Evolutionary conservation across 53 echinoderm and acorn worm genomes (phyloP), one percentile per base, ranked within the genome.

Genomic region (Pentamera pediparva): DNA sequence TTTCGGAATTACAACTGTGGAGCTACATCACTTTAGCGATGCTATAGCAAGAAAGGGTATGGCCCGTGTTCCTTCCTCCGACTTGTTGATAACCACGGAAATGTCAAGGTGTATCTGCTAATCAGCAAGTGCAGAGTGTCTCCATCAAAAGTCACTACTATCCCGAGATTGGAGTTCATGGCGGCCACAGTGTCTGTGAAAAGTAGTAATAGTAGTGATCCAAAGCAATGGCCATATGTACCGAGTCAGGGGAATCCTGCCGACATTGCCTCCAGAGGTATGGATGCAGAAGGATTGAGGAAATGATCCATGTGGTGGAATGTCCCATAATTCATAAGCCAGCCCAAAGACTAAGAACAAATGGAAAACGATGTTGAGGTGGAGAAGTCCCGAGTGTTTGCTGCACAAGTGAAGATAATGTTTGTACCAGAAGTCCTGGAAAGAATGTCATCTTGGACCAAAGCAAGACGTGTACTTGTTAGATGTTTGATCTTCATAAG

Each of bases 1-100:
- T 37, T 74, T 55, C 54, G 67, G 62, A 45, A 56, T 69, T 2
- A 30, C 33, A 15, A 3, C 57, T 24, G 58, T 75, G 27, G 58
- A 75, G 7, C 59, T 58, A 17, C 59, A 58, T 37, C 41, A 56
- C 37, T 56, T 58, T 15, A 40, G 69, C 25, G 69, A 41, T 9
- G 69, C 41, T 24, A n/a, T n/a, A 78, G 45, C 43, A 22, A 52
- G 69, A 69, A 27, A 69, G 18, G 83, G 3, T 87, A 87, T 50
- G 88, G 83, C 2, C 83, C 83, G 35, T 87, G 79, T 69, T 69
- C 41, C 3, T 75, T 59, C 25, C 1, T 75, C 3, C 12, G 76
- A 26, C 17, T 75, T 56, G 37, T 75, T 2, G 56, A 75, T 59
- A 41, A 75, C 17, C 24, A 35, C 35, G 56, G 19, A 8, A 59